Base-by-base conservation (phyloP, 2,113 vertebrate genomes). In the Oceanites oceanicus region DNA sequence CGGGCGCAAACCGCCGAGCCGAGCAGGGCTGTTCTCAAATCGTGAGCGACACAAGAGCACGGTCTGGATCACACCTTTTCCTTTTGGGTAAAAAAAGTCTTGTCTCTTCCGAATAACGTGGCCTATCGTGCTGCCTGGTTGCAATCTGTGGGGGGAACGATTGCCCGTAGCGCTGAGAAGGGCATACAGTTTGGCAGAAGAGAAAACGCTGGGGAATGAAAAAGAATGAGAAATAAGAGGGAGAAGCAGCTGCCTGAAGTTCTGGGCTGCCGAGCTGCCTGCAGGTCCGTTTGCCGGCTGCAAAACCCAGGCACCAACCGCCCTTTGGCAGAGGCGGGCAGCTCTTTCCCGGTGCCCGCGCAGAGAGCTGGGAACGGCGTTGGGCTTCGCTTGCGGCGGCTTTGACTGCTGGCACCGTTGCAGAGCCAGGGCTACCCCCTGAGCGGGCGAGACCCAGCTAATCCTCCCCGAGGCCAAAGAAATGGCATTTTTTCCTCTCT, bases 81-180 rank as follows among this genome's bases (percentile, higher is more conserved):
- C 52, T 36, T 25, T 2, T 4, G 45, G 50, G 5, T 3, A 15
- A 8, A 14, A 32, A 65, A 47, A 36, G 5, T 4, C 32, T 7
- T 9, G 0, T 32, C 29, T 8, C 6, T 53, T 23, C 15, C 7
- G n/a, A 4, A 14, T 5, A 1, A 4, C 0, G 7, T 3, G 32
- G 22, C 12, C 29, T 19, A 0, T 21, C 0, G 1, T 2, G 42
- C 81, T 76, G 66, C 74, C 66, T 18, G 53, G 5, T 1, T 14
- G 3, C 2, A 42, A 13, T 16, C 42, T 16, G 47, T 0, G 0
- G 1, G 4, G 63, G 71, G 36, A 59, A 25, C 0, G 7, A 4
- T 1, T 10, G 21, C 56, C 45, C 21, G 0, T 0, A 14, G 83
- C 92, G 4, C 30, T 0, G 26, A 11, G 59, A 1, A 29, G 45